Percentiles rank a stretch among this genome's conserved stretches.
Evolutionary conservation across 2,888 invertebrate genomes (phyloP).

Genomic region (Spisula solida): DNA sequence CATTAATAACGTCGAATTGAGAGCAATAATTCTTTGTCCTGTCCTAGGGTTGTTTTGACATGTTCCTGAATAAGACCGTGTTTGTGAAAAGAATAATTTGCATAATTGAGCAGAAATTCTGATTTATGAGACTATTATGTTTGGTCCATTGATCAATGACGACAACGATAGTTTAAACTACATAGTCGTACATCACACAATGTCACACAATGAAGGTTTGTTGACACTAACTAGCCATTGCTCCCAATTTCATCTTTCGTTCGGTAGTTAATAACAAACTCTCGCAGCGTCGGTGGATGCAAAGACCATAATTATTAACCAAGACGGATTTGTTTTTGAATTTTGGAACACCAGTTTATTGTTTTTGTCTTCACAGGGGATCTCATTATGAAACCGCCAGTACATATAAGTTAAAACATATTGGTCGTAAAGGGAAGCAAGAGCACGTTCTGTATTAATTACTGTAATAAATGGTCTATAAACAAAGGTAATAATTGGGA

Average conservation of each 20-base stretch:
- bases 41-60: too few species aligned
- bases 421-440: not conserved
- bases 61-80: not conserved
- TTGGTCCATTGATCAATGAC: not conserved
- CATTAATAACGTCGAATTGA: too few species aligned
- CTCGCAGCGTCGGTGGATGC: not conserved
- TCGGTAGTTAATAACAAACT: not conserved
- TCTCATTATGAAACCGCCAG: not conserved
- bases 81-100: not conserved
- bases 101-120: not conserved
- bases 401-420: not conserved
- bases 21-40: too few species aligned
- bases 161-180: not conserved
- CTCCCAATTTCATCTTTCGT: not conserved
- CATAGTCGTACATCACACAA: not conserved
- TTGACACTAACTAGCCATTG: constrained; percentile 15
- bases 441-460: not conserved
- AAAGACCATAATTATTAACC: not conserved
- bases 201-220: not conserved
- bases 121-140: not conserved
- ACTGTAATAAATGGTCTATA: not conserved
- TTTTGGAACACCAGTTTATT: not conserved
- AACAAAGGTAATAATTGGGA: too few species aligned
- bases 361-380: not conserved
- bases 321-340: not conserved